Base-by-base conservation (phyloP, 1,140 invertebrate genomes). In the Tetraneura akinire region DNA sequence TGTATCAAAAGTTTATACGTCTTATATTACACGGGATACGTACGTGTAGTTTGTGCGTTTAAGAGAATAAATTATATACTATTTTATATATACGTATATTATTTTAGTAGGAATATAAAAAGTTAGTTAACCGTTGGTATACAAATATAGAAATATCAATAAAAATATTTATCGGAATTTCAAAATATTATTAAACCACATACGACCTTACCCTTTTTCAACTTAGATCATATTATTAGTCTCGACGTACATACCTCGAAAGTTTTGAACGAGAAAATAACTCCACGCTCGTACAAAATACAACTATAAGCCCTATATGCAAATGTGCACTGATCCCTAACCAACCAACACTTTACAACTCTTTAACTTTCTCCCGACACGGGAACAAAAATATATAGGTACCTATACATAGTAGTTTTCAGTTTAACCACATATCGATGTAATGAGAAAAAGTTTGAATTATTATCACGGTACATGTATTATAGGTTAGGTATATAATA, bases 281-380 rank as follows among this genome's bases (percentile, higher is more conserved):
- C 37, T 16, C 13, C 37, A 3, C 21, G 21, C 4, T 18, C 37
- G 37, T 68, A 8, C 37, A 21, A 11, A 21, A 14, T 11, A 18
- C 32, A 18, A n/a, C n/a, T n/a, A 18, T 16, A 11, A 21, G 21
- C 42, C 37, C 32, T 68, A 68, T 42, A 68, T 68, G 64, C 64
- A 68, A 68, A 68, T 45, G 64, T 23, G 64, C 64, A 42, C 62
- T 66, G 62, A 66, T 66, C 62, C 64, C 64, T 47, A 68, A 47
- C 64, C 37, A 68, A 68, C 64, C n/a, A 45, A 45, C 64, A 68
- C 64, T 68, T 68, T 68, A 45, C 64, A 45, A 45, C 37, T 68
- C 37, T 68, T 68, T 68, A 68, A 68, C 64, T 68, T 68, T 68
- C 8, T 8, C 32, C 37, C 37, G 11, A 68, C 64, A 21, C 45